Evolutionary conservation across 2,888 invertebrate genomes (phyloP).

Genomic region (Linnaemya vulpina): DNA sequence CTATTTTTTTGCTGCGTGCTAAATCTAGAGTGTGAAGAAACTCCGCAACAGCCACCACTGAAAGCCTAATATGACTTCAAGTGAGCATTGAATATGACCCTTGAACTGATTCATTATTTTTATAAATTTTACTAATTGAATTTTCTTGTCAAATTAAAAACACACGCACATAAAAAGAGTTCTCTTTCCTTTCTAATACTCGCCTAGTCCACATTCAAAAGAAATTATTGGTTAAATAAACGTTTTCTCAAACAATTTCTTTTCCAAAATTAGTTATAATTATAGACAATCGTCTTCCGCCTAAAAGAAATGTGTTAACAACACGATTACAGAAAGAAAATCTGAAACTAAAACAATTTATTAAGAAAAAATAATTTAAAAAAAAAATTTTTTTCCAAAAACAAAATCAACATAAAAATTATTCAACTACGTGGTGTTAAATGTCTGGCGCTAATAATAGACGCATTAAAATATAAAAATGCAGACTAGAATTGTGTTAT

Average conservation of each 20-base stretch:
- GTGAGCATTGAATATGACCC: too few species aligned
- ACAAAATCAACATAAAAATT: background rate
- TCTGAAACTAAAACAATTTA: conserved; percentile 21
- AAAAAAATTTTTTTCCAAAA: too few species aligned
- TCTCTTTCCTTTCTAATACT: background rate
- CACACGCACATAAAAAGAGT: background rate
- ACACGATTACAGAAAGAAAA: background rate
- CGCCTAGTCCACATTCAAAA: background rate
- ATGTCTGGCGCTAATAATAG: conserved; percentile 69
- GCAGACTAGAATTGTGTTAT: conserved; percentile 18
- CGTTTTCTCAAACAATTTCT: background rate
- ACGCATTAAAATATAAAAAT: conserved; percentile 12
- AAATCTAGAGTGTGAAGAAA: too few species aligned
- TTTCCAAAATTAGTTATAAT: background rate
- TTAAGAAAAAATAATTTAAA: conserved; percentile 20
- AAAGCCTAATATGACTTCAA: too few species aligned
- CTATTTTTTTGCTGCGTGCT: too few species aligned
- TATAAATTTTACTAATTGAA: too few species aligned
- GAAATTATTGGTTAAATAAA: background rate
- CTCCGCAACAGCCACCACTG: too few species aligned
- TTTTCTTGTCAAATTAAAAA: background rate
- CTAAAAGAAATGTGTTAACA: conserved; percentile 25
- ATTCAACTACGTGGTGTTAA: conserved; percentile 44
- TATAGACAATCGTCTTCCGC: conserved; percentile 9
- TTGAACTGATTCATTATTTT: background rate